Conservation (phyloP, 2,888 invertebrate genomes). For the Drosophila longiperda region DNA sequence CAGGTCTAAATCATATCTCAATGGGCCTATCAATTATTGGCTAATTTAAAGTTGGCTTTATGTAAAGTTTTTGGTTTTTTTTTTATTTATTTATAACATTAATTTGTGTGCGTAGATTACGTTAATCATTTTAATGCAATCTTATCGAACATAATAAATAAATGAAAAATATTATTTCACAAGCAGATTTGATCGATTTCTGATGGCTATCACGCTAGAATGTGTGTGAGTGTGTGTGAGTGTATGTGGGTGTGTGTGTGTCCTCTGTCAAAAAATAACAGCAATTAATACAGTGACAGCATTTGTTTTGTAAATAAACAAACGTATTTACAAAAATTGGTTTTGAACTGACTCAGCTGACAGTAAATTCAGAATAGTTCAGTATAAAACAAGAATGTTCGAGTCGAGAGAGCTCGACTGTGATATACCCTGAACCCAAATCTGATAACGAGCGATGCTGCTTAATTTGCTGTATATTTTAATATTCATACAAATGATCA, state of each 20-base stretch:
- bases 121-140: conserved; percentile 55
- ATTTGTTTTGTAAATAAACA: conserved; percentile 67
- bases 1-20: conserved; percentile 6
- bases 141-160: conserved; percentile 53
- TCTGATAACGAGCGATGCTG: not conserved
- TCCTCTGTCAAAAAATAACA: conserved; percentile 36
- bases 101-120: conserved; percentile 52
- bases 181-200: conserved; percentile 64
- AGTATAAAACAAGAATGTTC: not conserved
- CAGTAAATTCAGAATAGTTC: conserved; percentile 10
- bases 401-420: not conserved
- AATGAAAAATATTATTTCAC: conserved; percentile 39
- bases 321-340: conserved; percentile 66
- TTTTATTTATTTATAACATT: conserved; percentile 54
- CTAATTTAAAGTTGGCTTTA: conserved; percentile 28
- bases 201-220: conserved; percentile 62
- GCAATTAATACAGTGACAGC: conserved; percentile 28
- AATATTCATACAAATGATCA: accelerated
- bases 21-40: conserved; percentile 43
- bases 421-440: not conserved
- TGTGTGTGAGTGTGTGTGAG: conserved; percentile 19
- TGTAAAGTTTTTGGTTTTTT: conserved; percentile 22
- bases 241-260: conserved; percentile 15
- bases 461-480: not conserved
- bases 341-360: conserved; percentile 14